Conservation (phyloP, 2,113 vertebrate genomes). For the Balaeniceps rex region DNA sequence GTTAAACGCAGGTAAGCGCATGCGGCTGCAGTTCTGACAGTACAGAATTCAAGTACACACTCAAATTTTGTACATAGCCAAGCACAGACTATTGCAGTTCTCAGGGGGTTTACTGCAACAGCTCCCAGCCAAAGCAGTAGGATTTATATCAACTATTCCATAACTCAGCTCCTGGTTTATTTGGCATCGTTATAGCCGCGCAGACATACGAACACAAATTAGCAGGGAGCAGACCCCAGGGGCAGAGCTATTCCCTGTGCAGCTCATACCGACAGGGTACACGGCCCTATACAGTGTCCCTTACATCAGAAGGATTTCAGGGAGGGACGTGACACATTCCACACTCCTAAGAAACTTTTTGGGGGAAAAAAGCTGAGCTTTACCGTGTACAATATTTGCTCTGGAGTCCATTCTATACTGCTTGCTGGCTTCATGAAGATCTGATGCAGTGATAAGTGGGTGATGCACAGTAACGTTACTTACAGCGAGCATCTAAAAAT, state of each 20-base stretch:
- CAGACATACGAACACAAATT: accelerated
- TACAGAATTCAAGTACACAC: no score
- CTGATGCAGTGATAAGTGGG: slow-evolving; percentile 70
- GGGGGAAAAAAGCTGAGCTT: background rate
- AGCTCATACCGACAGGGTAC: background rate
- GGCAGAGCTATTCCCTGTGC: background rate
- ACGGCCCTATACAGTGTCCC: accelerated
- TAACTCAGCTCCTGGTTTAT: background rate
- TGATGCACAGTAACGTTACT: slow-evolving; percentile 73
- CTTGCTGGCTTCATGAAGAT: slow-evolving; percentile 84
- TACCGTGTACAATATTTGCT: slow-evolving; percentile 91
- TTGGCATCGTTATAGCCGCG: accelerated
- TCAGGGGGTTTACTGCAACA: background rate
- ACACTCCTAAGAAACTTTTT: accelerated
- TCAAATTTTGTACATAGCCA: no score
- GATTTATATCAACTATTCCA: no score
- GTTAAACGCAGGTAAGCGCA: background rate
- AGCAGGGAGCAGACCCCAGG: background rate
- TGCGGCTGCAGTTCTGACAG: no score
- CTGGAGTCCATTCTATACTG: slow-evolving; percentile 79
- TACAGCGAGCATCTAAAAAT: slow-evolving; percentile 80
- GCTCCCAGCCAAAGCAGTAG: background rate
- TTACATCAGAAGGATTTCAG: background rate
- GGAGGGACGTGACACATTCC: accelerated
- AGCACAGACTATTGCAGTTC: background rate